Evolutionary conservation across 30 jellyfish, hydroid and myxozoan species (phyloP).

Genomic region (Aurelia sp.): DNA sequence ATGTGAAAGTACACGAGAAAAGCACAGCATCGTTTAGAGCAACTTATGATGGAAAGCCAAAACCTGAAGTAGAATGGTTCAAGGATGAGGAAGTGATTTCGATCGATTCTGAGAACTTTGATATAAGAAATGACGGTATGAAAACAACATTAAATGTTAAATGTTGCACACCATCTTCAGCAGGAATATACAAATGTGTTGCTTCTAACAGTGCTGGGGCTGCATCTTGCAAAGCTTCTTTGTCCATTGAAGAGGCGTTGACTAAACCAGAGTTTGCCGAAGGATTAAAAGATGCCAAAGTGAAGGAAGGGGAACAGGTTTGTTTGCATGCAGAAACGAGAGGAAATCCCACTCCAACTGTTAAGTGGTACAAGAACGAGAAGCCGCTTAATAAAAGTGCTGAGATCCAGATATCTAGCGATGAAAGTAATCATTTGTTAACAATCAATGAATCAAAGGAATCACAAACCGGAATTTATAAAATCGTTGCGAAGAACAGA

Average conservation of each 20-base stretch:
- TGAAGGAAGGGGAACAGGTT: slow-evolving; percentile 67
- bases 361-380: slow-evolving; percentile 88
- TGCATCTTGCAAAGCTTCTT: slow-evolving; percentile 60
- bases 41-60: slow-evolving; percentile 89
- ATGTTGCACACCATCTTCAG: slow-evolving; percentile 33
- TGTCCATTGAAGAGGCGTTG: slow-evolving; percentile 82
- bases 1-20: slow-evolving; percentile 66
- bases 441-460: slow-evolving; percentile 43
- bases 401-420: slow-evolving; percentile 12
- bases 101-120: slow-evolving; percentile 35
- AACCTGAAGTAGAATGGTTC: slow-evolving; percentile 84
- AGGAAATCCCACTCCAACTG: slow-evolving; percentile 89
- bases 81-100: slow-evolving; percentile 59
- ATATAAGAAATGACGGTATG: slow-evolving; percentile 67
- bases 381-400: slow-evolving; percentile 13
- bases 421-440: slow-evolving; percentile 19
- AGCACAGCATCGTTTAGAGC: slow-evolving; percentile 74
- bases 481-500: slow-evolving; percentile 75
- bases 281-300: slow-evolving; percentile 47
- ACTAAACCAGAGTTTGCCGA: slow-evolving; percentile 73
- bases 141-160: slow-evolving; percentile 63
- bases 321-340: slow-evolving; percentile 54
- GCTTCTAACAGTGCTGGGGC: slow-evolving; percentile 80
- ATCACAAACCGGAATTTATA: slow-evolving; percentile 70
- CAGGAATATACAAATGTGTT: slow-evolving; percentile 83